Evolutionary conservation across 23 tunicate species (phyloP).

Genomic region (Phallusia fumigata): DNA sequence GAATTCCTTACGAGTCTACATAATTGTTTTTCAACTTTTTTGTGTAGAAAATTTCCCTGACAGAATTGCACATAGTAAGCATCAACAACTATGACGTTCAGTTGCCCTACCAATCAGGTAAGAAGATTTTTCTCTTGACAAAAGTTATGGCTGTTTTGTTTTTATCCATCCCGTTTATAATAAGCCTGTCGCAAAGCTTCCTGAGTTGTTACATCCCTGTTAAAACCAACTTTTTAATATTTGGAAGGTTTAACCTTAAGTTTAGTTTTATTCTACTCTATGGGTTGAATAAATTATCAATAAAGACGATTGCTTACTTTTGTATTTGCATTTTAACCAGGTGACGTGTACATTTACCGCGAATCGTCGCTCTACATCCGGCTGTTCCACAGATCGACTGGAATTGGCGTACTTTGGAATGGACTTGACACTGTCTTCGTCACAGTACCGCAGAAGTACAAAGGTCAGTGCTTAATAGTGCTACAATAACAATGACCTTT

Average conservation of each 20-base stretch:
- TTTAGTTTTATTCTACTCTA: no score
- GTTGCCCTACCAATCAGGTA: constrained; percentile 54
- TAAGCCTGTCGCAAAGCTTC: not conserved
- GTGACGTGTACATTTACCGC: constrained; percentile 22
- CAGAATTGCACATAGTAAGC: constrained; percentile 28
- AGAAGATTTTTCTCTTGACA: not conserved
- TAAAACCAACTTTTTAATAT: no score
- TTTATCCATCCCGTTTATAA: not conserved
- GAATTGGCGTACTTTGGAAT: constrained; percentile 36
- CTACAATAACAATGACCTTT: no score
- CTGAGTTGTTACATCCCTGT: no score
- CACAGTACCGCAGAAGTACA: constrained; percentile 33
- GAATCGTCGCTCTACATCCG: constrained; percentile 39
- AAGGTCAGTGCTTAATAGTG: constrained; percentile 20
- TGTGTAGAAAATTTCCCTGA: constrained; percentile 35
- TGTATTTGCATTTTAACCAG: constrained; percentile 1
- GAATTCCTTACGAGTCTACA: no score
- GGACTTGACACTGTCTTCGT: constrained; percentile 29
- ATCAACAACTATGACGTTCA: constrained; percentile 58
- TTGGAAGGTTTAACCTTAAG: no score
- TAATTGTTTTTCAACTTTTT: not conserved
- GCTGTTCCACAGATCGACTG: constrained; percentile 20
- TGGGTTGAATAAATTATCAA: no score
- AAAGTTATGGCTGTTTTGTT: no score
- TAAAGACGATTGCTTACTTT: no score